phyloP scores from a whole-genome alignment of 2,113 vertebrate genomes.

The Oryctolagus cuniculus region mOryCun1.1 NC_091440.1:45126501-45127000 shows the following conservation, averaged over 20 bases:
- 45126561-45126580: neutral
- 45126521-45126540: conserved; percentile 31
- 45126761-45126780: neutral
- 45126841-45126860: conserved; percentile 19
- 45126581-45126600: neutral
- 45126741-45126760: neutral
- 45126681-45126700: fast-evolving
- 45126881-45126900: conserved; percentile 48
- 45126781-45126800: neutral
- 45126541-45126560: neutral
- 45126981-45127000: neutral
- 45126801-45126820: neutral
- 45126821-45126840: neutral
- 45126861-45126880: neutral
- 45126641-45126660: neutral
- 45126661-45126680: neutral
- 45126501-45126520: neutral
- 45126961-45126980: neutral
- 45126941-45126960: neutral
- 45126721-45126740: neutral
- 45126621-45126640: neutral
- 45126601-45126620: neutral
- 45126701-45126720: neutral
- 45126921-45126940: neutral
- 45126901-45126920: neutral